These are phyloP conservation scores for Trichogramma evanescens DNA, from an alignment of 2,888 invertebrate genomes.

Conservation along the genomic window DNA sequence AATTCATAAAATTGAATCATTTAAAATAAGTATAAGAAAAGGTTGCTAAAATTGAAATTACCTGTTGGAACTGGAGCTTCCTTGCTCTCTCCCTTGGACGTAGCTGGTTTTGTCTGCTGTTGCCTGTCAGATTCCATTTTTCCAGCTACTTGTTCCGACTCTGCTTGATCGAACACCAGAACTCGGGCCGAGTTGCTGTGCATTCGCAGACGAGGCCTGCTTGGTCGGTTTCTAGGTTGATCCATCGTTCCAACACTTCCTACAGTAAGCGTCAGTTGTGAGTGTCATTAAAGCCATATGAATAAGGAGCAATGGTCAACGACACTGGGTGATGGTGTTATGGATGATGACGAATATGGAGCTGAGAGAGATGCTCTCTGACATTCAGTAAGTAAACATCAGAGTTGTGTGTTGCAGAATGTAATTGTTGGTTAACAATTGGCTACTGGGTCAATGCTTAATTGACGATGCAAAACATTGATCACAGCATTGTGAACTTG, in stretches of 20 bases:
- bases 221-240: slow-evolving; percentile 41
- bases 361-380: too few relatives aligned
- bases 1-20: background rate
- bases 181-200: slow-evolving; percentile 63
- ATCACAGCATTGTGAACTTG: too few relatives aligned
- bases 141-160: slow-evolving; percentile 49
- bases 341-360: too few relatives aligned
- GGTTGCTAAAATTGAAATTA: slow-evolving; percentile 16
- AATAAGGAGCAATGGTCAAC: background rate
- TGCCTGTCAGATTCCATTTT: slow-evolving; percentile 31
- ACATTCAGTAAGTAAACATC: too few relatives aligned
- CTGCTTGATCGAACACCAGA: slow-evolving; percentile 68
- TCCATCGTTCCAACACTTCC: slow-evolving; percentile 32
- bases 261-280: background rate
- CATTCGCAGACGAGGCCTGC: slow-evolving; percentile 43
- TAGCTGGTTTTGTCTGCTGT: slow-evolving; percentile 2
- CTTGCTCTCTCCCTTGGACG: slow-evolving; percentile 38
- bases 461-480: too few relatives aligned
- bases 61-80: slow-evolving; percentile 42
- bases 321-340: too few relatives aligned
- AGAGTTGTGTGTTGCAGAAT: too few relatives aligned
- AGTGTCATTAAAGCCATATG: background rate
- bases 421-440: too few relatives aligned
- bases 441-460: too few relatives aligned
- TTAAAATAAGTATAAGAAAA: background rate